A percentile compares a stretch with the other conserved stretches of the same genome.
Conservation (phyloP, 2,888 invertebrate species). For the Copidosoma aretas region DNA sequence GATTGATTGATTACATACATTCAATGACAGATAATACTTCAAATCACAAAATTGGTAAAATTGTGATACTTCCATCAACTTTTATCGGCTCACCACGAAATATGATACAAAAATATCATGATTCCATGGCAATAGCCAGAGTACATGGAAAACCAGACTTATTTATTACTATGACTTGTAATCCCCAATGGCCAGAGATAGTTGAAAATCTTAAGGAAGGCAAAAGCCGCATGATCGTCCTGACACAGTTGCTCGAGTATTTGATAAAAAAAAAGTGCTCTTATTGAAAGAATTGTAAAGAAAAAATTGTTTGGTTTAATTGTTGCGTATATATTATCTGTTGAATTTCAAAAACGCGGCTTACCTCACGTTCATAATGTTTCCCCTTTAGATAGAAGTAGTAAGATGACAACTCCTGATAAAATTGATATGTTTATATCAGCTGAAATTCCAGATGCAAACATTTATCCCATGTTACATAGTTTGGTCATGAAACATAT, state of each 20-base stretch:
- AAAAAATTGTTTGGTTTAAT: conserved; percentile 38
- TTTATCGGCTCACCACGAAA: too few species aligned
- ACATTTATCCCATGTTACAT: conserved; percentile 46
- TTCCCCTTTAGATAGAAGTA: conserved; percentile 32
- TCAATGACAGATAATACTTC: not conserved
- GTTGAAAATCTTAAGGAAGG: conserved; percentile 46
- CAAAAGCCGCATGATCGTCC: conserved; percentile 52
- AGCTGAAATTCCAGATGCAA: conserved; percentile 55
- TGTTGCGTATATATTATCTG: conserved; percentile 36
- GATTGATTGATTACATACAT: conserved; percentile 32
- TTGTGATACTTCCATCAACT: too few species aligned
- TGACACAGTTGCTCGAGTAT: conserved; percentile 50
- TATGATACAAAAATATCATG: too few species aligned
- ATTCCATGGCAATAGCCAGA: conserved; percentile 59
- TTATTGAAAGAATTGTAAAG: conserved; percentile 33
- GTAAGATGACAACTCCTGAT: conserved; percentile 39
- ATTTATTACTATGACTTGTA: too few species aligned
- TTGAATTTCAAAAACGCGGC: conserved; percentile 44
- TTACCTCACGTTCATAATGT: too few species aligned
- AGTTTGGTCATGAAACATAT: conserved; percentile 52
- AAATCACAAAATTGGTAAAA: too few species aligned
- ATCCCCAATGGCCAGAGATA: conserved; percentile 60
- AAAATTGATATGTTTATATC: conserved; percentile 38
- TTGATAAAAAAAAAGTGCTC: conserved; percentile 39
- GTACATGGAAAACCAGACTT: conserved; percentile 58